Evolutionary conservation across 1,140 invertebrate species (phyloP).

Genomic region (Colletes latitarsis): DNA sequence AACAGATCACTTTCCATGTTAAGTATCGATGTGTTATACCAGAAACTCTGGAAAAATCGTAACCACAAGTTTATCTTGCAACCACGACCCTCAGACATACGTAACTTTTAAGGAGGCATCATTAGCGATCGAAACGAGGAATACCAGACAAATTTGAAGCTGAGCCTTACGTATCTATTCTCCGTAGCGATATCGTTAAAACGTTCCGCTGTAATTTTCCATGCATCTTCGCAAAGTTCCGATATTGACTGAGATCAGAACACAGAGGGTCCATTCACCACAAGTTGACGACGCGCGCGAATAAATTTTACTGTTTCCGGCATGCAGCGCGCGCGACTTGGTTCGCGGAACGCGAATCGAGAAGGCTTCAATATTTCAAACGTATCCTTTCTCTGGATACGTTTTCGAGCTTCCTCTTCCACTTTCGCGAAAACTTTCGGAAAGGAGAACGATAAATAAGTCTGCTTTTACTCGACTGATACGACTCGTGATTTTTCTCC

Average conservation of each 20-base stretch:
- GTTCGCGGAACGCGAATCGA: conserved; percentile 47
- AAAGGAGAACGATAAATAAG: conserved; percentile 59
- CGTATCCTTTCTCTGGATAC: conserved; percentile 52
- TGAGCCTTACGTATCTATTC: too few relatives aligned
- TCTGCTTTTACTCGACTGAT: conserved; percentile 50
- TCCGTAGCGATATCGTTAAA: not conserved
- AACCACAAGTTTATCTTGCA: too few relatives aligned
- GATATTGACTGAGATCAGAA: not conserved
- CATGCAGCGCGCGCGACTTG: conserved; percentile 20
- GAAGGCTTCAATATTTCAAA: conserved; percentile 58
- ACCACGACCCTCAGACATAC: too few relatives aligned
- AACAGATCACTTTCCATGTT: too few relatives aligned
- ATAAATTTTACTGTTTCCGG: conserved; percentile 43
- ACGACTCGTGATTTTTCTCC: conserved; percentile 41
- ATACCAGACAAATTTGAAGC: too few relatives aligned
- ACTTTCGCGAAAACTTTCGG: conserved; percentile 49
- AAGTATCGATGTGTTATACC: too few relatives aligned
- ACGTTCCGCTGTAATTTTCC: not conserved
- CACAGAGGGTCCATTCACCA: not conserved
- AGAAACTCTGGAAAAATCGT: too few relatives aligned
- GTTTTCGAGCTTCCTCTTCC: conserved; percentile 48
- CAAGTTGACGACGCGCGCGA: conserved; percentile 40
- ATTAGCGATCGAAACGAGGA: too few relatives aligned
- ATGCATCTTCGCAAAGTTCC: not conserved
- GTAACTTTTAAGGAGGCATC: too few relatives aligned